Evolutionary conservation across 1,140 invertebrate species (phyloP), one percentile per base, ranked within the genome.

Genomic region (Euwallacea similis): DNA sequence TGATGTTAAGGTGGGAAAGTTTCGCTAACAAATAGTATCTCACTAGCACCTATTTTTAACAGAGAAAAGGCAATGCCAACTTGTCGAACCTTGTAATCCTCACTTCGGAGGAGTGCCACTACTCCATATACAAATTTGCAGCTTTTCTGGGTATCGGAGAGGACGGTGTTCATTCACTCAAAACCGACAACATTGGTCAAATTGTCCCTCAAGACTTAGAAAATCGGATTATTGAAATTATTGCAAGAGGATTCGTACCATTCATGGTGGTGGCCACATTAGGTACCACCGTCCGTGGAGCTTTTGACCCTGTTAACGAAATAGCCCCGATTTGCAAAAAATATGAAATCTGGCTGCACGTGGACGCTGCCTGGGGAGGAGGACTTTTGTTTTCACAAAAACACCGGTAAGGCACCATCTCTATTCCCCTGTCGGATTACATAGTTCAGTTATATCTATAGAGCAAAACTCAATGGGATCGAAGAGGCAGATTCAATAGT

Each of bases 281-380:
- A 74, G 90, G 82, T 63, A 85, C 84, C 21, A 85, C 84, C 21
- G 84, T 86, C 11, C 77, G 85, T 44, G 88, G 88, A 11, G 87
- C 88, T 3, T 89, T 86, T 76, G 90, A 91, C 79, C 88, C 88
- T 7, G 74, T 92, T 7, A 79, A 82, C 6, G 80, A 84, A 58
- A 85, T 92, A 61, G 86, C 87, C 15, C 83, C 86, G 63, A 81
- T 91, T 47, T 90, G 89, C 78, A 76, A 84, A 63, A 82, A 85
- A 73, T 83, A 88, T 75, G 81, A 82, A 11, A 75, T 91, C n/a
- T 91, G 89, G 89, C 80, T 91, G 33, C 90, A 91, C 78, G 85
- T 89, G 13, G 90, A 91, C 79, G 88, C 87, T 15, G 87, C 89
- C 3, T 90, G 88, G 88, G 89, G 88, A 69, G 88, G 89, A n/a